These are phyloP conservation scores for Microhierax caerulescens DNA, from an alignment of 2,797 vertebrate species.

Conservation along the genomic window DNA sequence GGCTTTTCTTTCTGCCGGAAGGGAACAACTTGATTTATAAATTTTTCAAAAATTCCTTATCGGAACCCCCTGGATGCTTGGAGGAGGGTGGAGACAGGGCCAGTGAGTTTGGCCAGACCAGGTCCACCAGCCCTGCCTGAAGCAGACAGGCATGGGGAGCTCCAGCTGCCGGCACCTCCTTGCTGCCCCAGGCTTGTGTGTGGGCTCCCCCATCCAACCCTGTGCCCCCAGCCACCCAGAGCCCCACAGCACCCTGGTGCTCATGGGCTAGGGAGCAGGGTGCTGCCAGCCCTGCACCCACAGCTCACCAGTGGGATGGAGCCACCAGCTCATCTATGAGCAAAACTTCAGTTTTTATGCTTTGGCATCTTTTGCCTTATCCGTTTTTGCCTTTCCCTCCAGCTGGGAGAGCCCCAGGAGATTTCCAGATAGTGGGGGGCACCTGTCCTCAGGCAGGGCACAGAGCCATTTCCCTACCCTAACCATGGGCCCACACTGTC, in stretches of 20 bases:
- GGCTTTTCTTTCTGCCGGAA: not conserved
- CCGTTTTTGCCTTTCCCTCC: not conserved
- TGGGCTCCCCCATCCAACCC: not conserved
- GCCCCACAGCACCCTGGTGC: not conserved
- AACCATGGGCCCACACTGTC: accelerated
- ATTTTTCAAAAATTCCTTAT: not conserved
- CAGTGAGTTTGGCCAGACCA: not conserved
- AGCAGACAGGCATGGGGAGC: not conserved
- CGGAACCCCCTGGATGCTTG: not conserved
- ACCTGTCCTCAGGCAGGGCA: accelerated
- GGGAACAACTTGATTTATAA: not conserved
- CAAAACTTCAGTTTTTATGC: not conserved
- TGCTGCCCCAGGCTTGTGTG: accelerated
- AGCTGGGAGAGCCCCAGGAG: accelerated
- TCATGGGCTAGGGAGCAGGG: not conserved
- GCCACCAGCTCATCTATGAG: not conserved
- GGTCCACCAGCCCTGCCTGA: not conserved
- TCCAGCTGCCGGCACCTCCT: not conserved
- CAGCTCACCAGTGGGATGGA: not conserved
- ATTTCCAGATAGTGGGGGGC: not conserved
- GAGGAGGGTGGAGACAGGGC: not conserved
- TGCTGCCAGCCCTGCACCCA: not conserved
- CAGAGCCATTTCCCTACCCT: accelerated
- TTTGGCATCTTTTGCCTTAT: not conserved
- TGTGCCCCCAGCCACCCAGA: not conserved